Base-by-base conservation (phyloP, 1,140 invertebrate genomes). In the Ostrea denselamellosa region DNA sequence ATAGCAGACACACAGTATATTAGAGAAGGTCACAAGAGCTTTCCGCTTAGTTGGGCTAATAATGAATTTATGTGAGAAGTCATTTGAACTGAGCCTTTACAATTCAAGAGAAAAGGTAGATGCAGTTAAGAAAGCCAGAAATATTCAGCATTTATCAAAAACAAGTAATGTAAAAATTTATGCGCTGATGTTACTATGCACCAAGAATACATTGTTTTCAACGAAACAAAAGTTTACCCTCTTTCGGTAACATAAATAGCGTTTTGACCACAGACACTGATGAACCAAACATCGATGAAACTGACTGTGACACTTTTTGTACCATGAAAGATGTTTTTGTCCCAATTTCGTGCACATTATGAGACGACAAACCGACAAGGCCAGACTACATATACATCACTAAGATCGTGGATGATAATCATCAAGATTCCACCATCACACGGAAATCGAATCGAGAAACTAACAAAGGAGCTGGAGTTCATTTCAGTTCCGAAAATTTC, bases 181-280 rank as follows among this genome's bases (percentile, higher is more conserved):
- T 5, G 34, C 2, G 34, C 5, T 44, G 34, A 44, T 44, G 2
- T 2, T 2, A 44, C 34, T 44, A 44, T n/a, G n/a, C 34, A 44
- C 34, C 34, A 5, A 44, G 34, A 5, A 44, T 44, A n/a, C n/a
- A 44, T 44, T 44, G 34, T 44, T 5, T 5, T 44, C 34, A 44
- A 44, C 34, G 34, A 44, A 5, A 44, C 2, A 81, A 5, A 5
- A 52, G 51, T 17, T n/a, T 83, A 83, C 92, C 92, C 90, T 87
- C 84, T 89, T 85, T 91, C 87, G 52, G 90, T 92, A 82, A 90
- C 44, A 92, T 89, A 85, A 90, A 92, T 82, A 90, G 90, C 17
- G 90, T 90, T 44, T 89, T 89, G 25, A 89, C 90, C 82, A 88
- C 86, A 83, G 84, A 51, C 5, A 88, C 88, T 19, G 89, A 87